Conservation (phyloP, 2,888 invertebrate species). For the Microchrysa polita region DNA sequence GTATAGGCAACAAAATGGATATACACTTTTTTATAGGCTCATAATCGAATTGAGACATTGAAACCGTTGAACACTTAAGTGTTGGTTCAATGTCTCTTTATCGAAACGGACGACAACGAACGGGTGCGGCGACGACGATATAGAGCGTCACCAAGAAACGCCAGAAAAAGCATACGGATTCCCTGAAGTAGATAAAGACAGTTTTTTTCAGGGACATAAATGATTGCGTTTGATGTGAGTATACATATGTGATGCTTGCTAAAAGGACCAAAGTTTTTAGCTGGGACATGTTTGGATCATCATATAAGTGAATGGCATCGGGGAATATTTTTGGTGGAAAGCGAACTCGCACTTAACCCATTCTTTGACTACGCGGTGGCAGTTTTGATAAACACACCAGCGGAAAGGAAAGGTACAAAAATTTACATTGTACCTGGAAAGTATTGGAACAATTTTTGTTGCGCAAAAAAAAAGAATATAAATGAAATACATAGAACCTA, state of each 20-base stretch:
- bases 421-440: not conserved
- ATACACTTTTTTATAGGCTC: slow-evolving; percentile 13
- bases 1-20: slow-evolving; percentile 17
- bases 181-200: not conserved
- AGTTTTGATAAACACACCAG: no score
- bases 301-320: not conserved
- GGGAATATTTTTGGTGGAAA: not conserved
- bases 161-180: not conserved
- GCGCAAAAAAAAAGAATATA: no score
- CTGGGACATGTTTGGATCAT: slow-evolving; percentile 12
- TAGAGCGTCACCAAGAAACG: no score
- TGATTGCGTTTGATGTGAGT: no score
- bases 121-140: no score
- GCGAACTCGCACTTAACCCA: slow-evolving; percentile 15
- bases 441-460: not conserved
- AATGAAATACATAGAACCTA: no score
- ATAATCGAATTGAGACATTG: slow-evolving; percentile 42
- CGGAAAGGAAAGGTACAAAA: not conserved
- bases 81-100: not conserved
- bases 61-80: slow-evolving; percentile 41
- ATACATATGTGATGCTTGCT: not conserved
- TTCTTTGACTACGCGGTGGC: not conserved
- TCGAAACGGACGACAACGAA: no score
- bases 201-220: not conserved
- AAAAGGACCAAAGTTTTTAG: slow-evolving; percentile 4